Base-by-base conservation (phyloP, 2,888 invertebrate species). In the Eutolmus rufibarbis region DNA sequence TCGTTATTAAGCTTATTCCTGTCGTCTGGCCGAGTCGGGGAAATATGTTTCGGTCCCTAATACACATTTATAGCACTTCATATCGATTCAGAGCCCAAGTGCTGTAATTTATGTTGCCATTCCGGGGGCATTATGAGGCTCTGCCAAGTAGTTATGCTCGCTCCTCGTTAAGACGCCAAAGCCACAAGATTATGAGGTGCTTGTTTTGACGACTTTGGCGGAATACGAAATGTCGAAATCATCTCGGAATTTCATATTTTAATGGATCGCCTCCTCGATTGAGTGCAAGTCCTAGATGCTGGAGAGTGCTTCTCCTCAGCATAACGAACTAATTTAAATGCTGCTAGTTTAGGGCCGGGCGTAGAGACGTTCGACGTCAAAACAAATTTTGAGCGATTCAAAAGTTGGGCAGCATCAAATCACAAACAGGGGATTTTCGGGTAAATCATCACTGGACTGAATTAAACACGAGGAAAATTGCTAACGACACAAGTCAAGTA, bases 1-100 rank as follows among this genome's bases (percentile, higher is more conserved):
- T 87, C 81, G 81, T 87, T 87, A 87, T 87, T 87, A 87, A 87
- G 87, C 82, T 87, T 87, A 87, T 87, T 87, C 76, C 74, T 86
- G 74, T 87, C 82, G 87, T 81, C 87, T 87, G 77, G 76, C 37
- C 37, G 37, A 81, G 43, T 34, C 40, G 74, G 31, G 87, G 74
- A 81, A 82, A 81, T 81, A 87, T 87, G 87, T 81, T 82, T 74
- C n/a, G 46, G 57, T 31, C 7, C 31, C 31, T 85, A 85, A 85
- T 84, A 85, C 74, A 85, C 85, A 85, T 85, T 85, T 85, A 74
- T 85, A 85, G 85, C 74, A 74, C 74, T 74, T 74, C 28, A 85
- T 74, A 74, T 74, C 85, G 74, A 74, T 85, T 85, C 43, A 74
- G 43, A 28, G 37, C 57, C 31, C 66, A 74, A 85, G 46, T 74